phyloP scores from a whole-genome alignment of 2,888 invertebrate species.

The Eristalinus sepulchralis region DNA sequence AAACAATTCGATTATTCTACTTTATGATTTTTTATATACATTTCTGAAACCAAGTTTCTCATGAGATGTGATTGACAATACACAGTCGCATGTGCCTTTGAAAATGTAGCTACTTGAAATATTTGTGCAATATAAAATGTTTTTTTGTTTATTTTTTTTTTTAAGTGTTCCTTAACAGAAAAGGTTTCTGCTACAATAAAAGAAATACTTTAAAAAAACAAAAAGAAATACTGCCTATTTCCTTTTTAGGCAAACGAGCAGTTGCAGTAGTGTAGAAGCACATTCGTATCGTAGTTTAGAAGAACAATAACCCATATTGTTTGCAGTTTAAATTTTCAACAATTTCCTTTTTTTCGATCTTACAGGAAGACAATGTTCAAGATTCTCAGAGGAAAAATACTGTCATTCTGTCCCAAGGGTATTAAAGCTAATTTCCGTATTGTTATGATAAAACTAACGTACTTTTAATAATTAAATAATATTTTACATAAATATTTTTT shows the following conservation, averaged over 20 bases:
- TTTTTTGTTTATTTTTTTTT: not conserved
- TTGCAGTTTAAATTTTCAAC: slow-evolving; percentile 35
- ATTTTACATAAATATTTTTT: slow-evolving; percentile 71
- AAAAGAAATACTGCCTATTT: slow-evolving; percentile 4
- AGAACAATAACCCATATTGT: not conserved
- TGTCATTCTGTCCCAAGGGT: slow-evolving; percentile 80
- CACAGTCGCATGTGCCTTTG: not conserved
- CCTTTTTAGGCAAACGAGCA: slow-evolving; percentile 9
- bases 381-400: slow-evolving; percentile 80
- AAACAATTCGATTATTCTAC: slow-evolving; percentile 5
- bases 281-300: slow-evolving; percentile 2
- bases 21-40: not conserved
- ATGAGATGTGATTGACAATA: not conserved
- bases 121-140: slow-evolving; percentile 1
- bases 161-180: not conserved
- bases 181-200: slow-evolving; percentile 11
- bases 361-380: slow-evolving; percentile 79
- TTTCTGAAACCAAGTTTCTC: not conserved
- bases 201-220: not conserved
- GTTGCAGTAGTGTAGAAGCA: not conserved
- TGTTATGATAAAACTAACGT: slow-evolving; percentile 71
- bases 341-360: slow-evolving; percentile 29
- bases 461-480: slow-evolving; percentile 71
- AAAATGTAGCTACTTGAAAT: not conserved
- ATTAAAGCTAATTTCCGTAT: slow-evolving; percentile 75